Evolutionary conservation across 2,113 vertebrate species (phyloP), one percentile per base, ranked within the genome.

Genomic region (Mandrillus leucophaeus): DNA sequence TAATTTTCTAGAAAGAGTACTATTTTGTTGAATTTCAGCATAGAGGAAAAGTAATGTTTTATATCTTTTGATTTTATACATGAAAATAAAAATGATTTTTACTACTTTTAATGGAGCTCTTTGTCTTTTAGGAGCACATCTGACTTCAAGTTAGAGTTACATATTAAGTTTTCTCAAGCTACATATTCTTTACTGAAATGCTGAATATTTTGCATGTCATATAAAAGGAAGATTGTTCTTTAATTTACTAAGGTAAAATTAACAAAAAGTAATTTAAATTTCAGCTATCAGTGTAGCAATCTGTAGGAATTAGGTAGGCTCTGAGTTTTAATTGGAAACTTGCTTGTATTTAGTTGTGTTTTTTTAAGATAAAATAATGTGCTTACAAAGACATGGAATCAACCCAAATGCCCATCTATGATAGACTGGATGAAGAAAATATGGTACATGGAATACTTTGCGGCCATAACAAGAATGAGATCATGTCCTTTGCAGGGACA

Each of bases 261-360:
- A 85, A 89, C n/a, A 88, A 79, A 95, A 86, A 22, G 38, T 94
- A 80, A 78, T 50, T 96, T 94, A 87, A 92, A 84, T 96, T 93
- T 96, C 18, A 68, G 4, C 87, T 94, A 78, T 64, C 79, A 52
- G 50, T 52, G 4, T 85, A 82, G 35, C 78, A 35, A 43, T n/a
- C 32, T 82, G 1, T 94, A 92, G 20, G 10, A 88, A 87, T 96
- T 96, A 83, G 32, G 8, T 87, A 90, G 38, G 20, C 13, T 68
- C 38, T 93, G 75, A 45, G 45, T 73, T 95, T 32, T 96, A 73
- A 55, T 75, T 30, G 70, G 30, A 80, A 85, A 91, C 16, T 52
- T 85, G 3, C 23, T 90, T 66, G 13, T 40, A 78, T 92, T 88
- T 83, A 92, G n/a, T 96, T 40, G 17, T 18, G 11, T 4, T 87